phyloP scores from a whole-genome alignment of 2,888 invertebrate species.

The Mimas tiliae region DNA sequence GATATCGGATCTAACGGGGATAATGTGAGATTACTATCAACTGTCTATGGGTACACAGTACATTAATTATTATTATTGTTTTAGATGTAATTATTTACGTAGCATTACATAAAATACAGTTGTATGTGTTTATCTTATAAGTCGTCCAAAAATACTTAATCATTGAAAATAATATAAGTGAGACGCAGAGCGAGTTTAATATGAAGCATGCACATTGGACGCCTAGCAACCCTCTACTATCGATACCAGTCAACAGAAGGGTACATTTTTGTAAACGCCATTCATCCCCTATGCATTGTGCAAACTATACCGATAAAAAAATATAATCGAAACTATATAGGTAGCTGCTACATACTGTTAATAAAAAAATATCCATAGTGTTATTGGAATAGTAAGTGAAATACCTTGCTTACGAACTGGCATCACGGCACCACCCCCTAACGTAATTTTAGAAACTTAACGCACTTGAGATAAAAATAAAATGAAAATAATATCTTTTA shows the following conservation, averaged over 20 bases:
- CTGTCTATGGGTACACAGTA: background rate
- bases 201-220: slow-evolving; percentile 32
- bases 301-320: slow-evolving; percentile 31
- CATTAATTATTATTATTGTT: background rate
- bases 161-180: background rate
- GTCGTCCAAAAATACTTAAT: background rate
- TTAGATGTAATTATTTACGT: background rate
- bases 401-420: slow-evolving; percentile 92
- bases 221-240: slow-evolving; percentile 58
- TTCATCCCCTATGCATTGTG: slow-evolving; percentile 47
- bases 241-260: slow-evolving; percentile 60
- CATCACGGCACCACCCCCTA: slow-evolving; percentile 86
- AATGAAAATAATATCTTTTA: slow-evolving; percentile 66
- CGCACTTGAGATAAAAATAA: slow-evolving; percentile 62
- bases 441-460: slow-evolving; percentile 74
- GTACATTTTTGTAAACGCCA: slow-evolving; percentile 48
- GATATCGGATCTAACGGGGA: too few species aligned
- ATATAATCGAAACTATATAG: background rate
- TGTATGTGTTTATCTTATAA: background rate
- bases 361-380: background rate
- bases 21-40: background rate
- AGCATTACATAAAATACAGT: background rate
- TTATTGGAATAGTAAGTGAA: slow-evolving; percentile 43
- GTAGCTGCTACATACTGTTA: background rate
- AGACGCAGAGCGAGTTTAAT: slow-evolving; percentile 15